These are phyloP conservation scores for Pseudomyrmex dendroicus DNA, from an alignment of 1,140 invertebrate genomes.

Conservation along the genomic window DNA sequence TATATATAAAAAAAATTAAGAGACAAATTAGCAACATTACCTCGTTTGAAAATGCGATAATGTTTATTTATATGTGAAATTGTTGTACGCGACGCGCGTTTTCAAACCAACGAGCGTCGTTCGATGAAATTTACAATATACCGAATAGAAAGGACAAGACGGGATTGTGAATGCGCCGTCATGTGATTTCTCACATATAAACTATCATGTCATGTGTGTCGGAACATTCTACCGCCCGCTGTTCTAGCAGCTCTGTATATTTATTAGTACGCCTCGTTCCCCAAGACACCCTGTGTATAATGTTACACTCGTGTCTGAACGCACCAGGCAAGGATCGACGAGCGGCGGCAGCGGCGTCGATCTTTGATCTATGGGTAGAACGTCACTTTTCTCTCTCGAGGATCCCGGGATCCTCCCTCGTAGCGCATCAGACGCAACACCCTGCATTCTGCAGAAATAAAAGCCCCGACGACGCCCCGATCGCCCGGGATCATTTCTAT, in stretches of 20 bases:
- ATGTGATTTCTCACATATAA: background rate
- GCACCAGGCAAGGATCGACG: conserved; percentile 28
- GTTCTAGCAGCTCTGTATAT: background rate
- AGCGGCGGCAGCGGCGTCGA: conserved; percentile 58
- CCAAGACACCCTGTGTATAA: conserved; percentile 55
- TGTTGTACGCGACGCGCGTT: too few species aligned
- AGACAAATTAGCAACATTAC: too few species aligned
- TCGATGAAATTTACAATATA: too few species aligned
- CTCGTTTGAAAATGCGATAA: too few species aligned
- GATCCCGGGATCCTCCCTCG: conserved; percentile 54
- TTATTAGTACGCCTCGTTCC: conserved; percentile 4
- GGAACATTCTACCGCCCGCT: background rate
- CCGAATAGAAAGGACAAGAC: too few species aligned
- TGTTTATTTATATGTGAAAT: too few species aligned
- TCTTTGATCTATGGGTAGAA: conserved; percentile 71
- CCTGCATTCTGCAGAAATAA: conserved; percentile 72
- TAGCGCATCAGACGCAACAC: conserved; percentile 26
- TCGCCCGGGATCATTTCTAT: conserved; percentile 58
- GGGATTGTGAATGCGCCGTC: background rate
- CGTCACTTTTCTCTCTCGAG: conserved; percentile 58
- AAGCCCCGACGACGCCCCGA: conserved; percentile 33
- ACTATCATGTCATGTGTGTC: background rate
- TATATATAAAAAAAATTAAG: too few species aligned
- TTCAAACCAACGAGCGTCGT: too few species aligned
- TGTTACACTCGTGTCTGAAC: conserved; percentile 23